These are phyloP conservation scores for Crematogaster levior DNA, from an alignment of 2,888 invertebrate genomes.

Conservation along the genomic window DNA sequence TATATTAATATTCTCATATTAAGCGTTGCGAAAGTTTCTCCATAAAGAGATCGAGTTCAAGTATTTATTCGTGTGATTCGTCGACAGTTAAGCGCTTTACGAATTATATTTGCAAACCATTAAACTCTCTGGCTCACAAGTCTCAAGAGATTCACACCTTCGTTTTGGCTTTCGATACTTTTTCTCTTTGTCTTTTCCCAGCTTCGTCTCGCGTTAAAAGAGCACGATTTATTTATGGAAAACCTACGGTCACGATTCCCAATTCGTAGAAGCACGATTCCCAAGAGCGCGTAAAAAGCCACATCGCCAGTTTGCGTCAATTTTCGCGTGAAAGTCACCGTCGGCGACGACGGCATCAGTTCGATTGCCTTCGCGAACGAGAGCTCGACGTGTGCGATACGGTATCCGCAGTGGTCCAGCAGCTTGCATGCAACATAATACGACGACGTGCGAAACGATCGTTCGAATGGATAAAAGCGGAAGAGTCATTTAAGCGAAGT, in stretches of 20 bases:
- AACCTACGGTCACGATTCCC: neutral
- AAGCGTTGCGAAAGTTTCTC: neutral
- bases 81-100: neutral
- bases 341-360: neutral
- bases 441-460: neutral
- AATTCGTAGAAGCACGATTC: neutral
- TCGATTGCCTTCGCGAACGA: constrained; percentile 5
- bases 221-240: neutral
- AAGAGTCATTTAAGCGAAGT: constrained; percentile 23
- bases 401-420: neutral
- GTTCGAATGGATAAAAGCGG: constrained; percentile 23
- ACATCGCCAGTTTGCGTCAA: too few species aligned
- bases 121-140: neutral
- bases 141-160: constrained; percentile 6
- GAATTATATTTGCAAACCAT: constrained; percentile 25
- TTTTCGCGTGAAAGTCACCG: constrained; percentile 1
- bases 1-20: neutral
- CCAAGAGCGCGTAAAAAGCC: constrained; percentile 6
- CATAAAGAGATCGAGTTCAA: neutral
- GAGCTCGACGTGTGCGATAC: neutral
- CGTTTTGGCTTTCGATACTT: neutral
- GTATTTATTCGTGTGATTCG: neutral
- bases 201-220: neutral
- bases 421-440: neutral
- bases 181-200: neutral